phyloP scores from a whole-genome alignment of 2,113 vertebrate genomes.

The Maccullochella peelii region DNA sequence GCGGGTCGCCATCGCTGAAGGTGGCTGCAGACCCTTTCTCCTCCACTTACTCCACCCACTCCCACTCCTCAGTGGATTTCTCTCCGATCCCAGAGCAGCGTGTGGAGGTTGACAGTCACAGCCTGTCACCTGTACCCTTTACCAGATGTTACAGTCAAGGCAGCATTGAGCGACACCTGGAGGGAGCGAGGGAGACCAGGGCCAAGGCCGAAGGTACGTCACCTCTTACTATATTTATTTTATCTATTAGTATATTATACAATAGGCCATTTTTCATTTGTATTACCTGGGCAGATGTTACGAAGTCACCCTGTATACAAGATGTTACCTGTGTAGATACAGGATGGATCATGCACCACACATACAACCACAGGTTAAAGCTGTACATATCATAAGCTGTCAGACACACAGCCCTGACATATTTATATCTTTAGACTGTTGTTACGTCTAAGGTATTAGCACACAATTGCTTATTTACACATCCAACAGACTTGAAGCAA shows the following conservation, averaged over 20 bases:
- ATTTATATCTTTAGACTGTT: not conserved
- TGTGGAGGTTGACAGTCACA: conserved; percentile 73
- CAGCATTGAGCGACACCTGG: conserved; percentile 70
- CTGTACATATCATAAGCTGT: no score
- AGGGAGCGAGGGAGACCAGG: conserved; percentile 63
- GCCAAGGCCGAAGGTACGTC: conserved; percentile 79
- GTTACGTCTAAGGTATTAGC: not conserved
- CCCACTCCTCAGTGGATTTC: conserved; percentile 87
- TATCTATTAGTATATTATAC: not conserved
- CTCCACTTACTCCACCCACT: conserved; percentile 80
- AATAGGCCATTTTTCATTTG: not conserved
- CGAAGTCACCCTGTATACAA: not conserved
- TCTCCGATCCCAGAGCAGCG: conserved; percentile 87
- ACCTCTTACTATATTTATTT: not conserved
- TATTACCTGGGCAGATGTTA: not conserved
- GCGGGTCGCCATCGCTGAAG: conserved; percentile 81
- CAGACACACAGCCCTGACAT: not conserved
- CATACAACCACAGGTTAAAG: not conserved
- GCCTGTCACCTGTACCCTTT: conserved; percentile 79
- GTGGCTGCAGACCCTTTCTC: conserved; percentile 81
- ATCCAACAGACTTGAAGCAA: not conserved
- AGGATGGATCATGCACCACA: not conserved
- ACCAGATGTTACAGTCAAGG: conserved; percentile 85
- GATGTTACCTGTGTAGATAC: not conserved
- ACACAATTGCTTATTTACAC: not conserved